Conservation (phyloP, 2,888 invertebrate genomes). For the Serrognathus titanus region DNA sequence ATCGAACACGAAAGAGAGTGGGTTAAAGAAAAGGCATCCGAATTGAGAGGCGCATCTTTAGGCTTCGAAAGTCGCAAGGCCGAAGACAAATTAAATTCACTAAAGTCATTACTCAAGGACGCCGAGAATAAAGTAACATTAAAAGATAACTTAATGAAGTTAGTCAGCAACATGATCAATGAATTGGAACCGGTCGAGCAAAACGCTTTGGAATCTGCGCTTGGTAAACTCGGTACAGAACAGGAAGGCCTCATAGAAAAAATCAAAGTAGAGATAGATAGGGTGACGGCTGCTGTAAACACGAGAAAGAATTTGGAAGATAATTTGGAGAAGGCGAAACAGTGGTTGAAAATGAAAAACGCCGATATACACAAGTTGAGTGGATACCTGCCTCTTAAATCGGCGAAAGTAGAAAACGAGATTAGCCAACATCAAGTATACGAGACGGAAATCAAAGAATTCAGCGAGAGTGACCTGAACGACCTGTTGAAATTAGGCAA, state of each 20-base stretch:
- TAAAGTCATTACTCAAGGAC: constrained; percentile 76
- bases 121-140: constrained; percentile 79
- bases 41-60: constrained; percentile 64
- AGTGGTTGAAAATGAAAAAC: constrained; percentile 76
- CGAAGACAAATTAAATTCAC: constrained; percentile 68
- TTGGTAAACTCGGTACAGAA: constrained; percentile 69
- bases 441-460: constrained; percentile 72
- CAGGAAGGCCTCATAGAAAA: constrained; percentile 71
- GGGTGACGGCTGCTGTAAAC: constrained; percentile 65
- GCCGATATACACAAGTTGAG: constrained; percentile 73
- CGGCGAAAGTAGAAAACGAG: constrained; percentile 79
- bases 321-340: constrained; percentile 73
- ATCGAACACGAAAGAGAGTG: constrained; percentile 76
- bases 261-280: constrained; percentile 71
- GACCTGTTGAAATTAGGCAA: constrained; percentile 75
- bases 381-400: constrained; percentile 74
- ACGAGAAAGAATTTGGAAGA: constrained; percentile 74
- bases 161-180: constrained; percentile 77
- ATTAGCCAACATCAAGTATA: constrained; percentile 72
- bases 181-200: constrained; percentile 84
- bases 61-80: constrained; percentile 76
- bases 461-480: constrained; percentile 69
- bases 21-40: constrained; percentile 70
- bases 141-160: constrained; percentile 78
- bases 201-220: constrained; percentile 69